Conservation (phyloP, 1,140 invertebrate genomes). For the Caerostris extrusa region DNA sequence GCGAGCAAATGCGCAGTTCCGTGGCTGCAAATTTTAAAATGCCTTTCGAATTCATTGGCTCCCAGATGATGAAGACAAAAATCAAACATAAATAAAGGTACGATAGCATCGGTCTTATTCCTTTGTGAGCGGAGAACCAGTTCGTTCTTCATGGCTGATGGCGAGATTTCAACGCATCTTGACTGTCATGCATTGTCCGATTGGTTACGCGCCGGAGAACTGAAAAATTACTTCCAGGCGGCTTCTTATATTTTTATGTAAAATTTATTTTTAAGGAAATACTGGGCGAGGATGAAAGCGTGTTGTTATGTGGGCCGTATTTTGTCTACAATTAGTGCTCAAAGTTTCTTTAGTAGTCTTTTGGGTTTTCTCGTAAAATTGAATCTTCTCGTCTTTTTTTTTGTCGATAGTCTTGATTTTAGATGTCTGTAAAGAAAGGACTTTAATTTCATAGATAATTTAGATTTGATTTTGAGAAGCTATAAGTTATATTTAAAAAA, state of each 20-base stretch:
- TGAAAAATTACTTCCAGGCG: slow-evolving; percentile 58
- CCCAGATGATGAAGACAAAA: neutral
- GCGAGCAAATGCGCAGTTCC: slow-evolving; percentile 39
- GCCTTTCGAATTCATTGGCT: slow-evolving; percentile 8
- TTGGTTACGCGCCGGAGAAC: slow-evolving; percentile 51
- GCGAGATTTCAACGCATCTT: slow-evolving; percentile 52
- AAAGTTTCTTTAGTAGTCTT: neutral
- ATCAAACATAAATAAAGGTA: slow-evolving; percentile 18
- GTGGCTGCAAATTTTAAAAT: slow-evolving; percentile 17
- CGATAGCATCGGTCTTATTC: slow-evolving; percentile 17
- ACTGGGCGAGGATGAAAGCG: neutral
- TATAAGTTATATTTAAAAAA: too few species aligned
- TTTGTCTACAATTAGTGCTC: slow-evolving; percentile 17
- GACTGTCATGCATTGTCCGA: slow-evolving; percentile 68
- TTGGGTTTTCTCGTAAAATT: slow-evolving; percentile 23
- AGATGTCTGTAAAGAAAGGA: too few species aligned
- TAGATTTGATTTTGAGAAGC: too few species aligned
- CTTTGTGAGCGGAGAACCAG: neutral
- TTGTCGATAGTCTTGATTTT: neutral
- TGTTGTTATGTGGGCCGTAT: neutral
- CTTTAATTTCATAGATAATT: too few species aligned
- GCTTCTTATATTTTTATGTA: slow-evolving; percentile 14
- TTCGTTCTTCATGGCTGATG: slow-evolving; percentile 47
- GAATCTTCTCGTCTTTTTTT: neutral
- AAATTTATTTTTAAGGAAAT: neutral